phyloP scores from a whole-genome alignment of 2,888 invertebrate species.

The Macropis europaea region DNA sequence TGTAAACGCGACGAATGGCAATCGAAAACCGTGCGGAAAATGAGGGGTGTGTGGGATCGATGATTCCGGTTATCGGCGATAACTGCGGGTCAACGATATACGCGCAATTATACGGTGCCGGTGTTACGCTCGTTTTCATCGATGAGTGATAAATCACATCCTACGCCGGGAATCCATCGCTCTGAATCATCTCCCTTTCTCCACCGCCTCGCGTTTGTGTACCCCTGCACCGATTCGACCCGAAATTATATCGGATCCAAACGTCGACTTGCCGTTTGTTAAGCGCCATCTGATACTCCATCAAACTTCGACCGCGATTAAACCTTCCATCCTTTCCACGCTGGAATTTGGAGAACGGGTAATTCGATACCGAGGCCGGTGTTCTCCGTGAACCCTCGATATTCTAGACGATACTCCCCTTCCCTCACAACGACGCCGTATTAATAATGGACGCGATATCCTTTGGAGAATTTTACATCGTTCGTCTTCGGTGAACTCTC shows the following conservation, averaged over 20 bases:
- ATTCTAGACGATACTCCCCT: no score
- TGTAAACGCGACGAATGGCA: slow-evolving; percentile 58
- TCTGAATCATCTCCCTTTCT: slow-evolving; percentile 18
- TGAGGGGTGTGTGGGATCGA: slow-evolving; percentile 54
- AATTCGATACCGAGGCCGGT: background rate
- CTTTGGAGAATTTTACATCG: no score
- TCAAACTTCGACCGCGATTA: slow-evolving; percentile 25
- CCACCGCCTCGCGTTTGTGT: background rate
- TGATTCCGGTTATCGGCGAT: slow-evolving; percentile 48
- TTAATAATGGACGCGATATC: no score
- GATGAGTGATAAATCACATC: slow-evolving; percentile 60
- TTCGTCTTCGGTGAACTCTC: no score
- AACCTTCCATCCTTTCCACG: slow-evolving; percentile 8
- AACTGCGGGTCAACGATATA: slow-evolving; percentile 45
- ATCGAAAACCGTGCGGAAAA: slow-evolving; percentile 64
- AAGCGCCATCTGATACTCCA: slow-evolving; percentile 27
- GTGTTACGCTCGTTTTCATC: slow-evolving; percentile 59
- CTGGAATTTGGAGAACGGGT: background rate
- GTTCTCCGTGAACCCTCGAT: no score
- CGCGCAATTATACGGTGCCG: slow-evolving; percentile 58
- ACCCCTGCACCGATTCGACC: slow-evolving; percentile 10
- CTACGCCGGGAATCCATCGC: slow-evolving; percentile 8
- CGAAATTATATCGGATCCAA: slow-evolving; percentile 54
- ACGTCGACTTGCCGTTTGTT: slow-evolving; percentile 52
- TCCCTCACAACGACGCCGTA: no score